Base-by-base conservation (phyloP, 2,888 invertebrate species). In the Volucella inflata region DNA sequence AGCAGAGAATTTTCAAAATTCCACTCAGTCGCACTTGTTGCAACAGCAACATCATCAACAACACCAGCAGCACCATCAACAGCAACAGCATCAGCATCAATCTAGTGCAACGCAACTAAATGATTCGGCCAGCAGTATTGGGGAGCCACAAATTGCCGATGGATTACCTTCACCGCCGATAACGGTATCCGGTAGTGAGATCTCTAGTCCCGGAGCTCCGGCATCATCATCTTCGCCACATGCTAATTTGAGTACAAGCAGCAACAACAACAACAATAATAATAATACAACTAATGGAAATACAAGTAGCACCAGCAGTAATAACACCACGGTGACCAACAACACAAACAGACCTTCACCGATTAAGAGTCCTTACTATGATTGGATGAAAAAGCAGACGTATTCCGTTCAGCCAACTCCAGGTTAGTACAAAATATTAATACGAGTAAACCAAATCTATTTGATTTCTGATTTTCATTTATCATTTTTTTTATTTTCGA, bases 351-450 rank as follows among this genome's bases (percentile, higher is more conserved):
- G 96, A 89, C 95, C 96, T 55, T 94, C 95, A 48, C 95, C 96
- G 38, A 94, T 95, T 17, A 94, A 97, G 53, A 96, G 96, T 87
- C 97, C 95, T 91, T 91, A 90, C 75, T 98, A 95, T 91, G 97
- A 97, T 89, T 98, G 98, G 98, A 97, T 98, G 95, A 97, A 96
- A 92, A 97, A 97, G 91, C 95, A 96, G 0, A 95, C 96, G 67
- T 97, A 97, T 92, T 96, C 96, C 90, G 95, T 94, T 87, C 96
- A 96, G 90, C 96, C 96, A 2, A 96, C 96, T 92, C 96, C 97
- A 93, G 97, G 97, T 97, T 88, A 90, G 91, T 88, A 51, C 10
- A 11, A 40, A 8, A 14, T 9, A 12, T 30, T 6, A 30, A 6
- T 6, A 2, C 1, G 2, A 21, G 2, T 30, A 30, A 30, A 6